Percentiles rank a stretch among this genome's conserved stretches.
Conservation (phyloP, 2,888 invertebrate genomes). For the Diloba caeruleocephala region DNA sequence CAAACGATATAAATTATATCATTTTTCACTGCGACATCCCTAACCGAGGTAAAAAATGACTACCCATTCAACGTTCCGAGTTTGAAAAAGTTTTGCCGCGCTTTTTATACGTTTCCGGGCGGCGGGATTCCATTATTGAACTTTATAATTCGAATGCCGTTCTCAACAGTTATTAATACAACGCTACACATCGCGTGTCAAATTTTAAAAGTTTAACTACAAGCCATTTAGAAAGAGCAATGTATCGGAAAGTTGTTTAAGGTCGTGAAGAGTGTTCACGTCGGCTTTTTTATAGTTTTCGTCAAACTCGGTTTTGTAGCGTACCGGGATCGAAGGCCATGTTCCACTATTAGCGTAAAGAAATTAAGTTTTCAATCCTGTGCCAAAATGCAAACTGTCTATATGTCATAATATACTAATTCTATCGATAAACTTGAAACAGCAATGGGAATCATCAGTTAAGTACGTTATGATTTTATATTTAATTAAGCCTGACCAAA, state of each 20-base stretch:
- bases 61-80: slow-evolving; percentile 83
- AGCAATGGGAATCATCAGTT: too few species aligned
- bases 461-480: too few species aligned
- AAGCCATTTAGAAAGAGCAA: slow-evolving; percentile 15
- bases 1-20: slow-evolving; percentile 88
- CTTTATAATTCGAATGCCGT: slow-evolving; percentile 57
- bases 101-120: slow-evolving; percentile 88
- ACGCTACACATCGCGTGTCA: slow-evolving; percentile 31
- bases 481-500: too few species aligned
- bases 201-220: neutral
- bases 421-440: too few species aligned
- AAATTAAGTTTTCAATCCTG: neutral
- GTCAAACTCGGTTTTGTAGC: slow-evolving; percentile 59
- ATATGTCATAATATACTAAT: too few species aligned
- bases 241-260: slow-evolving; percentile 30
- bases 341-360: slow-evolving; percentile 24
- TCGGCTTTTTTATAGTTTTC: slow-evolving; percentile 72
- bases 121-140: slow-evolving; percentile 79
- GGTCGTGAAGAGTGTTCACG: slow-evolving; percentile 51
- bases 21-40: slow-evolving; percentile 88
- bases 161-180: slow-evolving; percentile 45
- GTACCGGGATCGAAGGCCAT: slow-evolving; percentile 37
- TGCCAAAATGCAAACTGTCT: too few species aligned
- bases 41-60: slow-evolving; percentile 88
- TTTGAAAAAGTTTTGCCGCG: slow-evolving; percentile 88